Base-by-base conservation (phyloP, 2,113 vertebrate genomes). In the Leuciscus idus region DNA sequence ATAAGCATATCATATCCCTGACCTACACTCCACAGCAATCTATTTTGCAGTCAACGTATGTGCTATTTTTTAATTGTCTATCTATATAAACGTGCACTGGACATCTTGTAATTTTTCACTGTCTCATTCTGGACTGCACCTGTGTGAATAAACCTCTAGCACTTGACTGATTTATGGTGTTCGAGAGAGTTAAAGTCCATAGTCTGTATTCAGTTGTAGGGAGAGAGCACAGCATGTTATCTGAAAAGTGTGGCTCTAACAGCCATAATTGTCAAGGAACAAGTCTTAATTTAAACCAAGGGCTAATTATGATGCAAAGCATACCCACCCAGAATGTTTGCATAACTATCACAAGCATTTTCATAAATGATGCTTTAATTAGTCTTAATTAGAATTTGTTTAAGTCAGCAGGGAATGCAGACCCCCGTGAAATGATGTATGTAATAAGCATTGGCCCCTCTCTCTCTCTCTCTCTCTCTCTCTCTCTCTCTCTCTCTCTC, bases 301-400 rank as follows among this genome's bases (percentile, higher is more conserved):
- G 96, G 96, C 96, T 99, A 97, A 99, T 99, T 99, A 99, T 97
- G 97, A 99, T 99, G 98, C 98, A 97, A 97, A 97, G 98, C 98
- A 98, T 98, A 99, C 97, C 98, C 98, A 97, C 97, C 98, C 97
- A 97, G 97, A 99, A 99, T 99, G 98, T 99, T 99, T 99, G 98
- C 98, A 99, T 99, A 99, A 98, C 98, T 98, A 99, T 99, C 98
- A 99, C 98, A 99, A 99, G 98, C 97, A 97, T 98, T 99, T 99
- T 99, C 98, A 99, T 99, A 99, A 99, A 99, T 99, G 98, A 99
- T 99, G 98, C 98, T 99, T 99, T 99, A 99, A 99, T 99, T 99
- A 99, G 98, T 99, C 98, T 99, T 99, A 99, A 99, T 99, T 99
- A 99, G 98, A 99, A 99, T 99, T 99, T 99, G 98, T 99, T 99